phyloP scores from a whole-genome alignment of 2,888 invertebrate genomes.

The Beris morrisii region DNA sequence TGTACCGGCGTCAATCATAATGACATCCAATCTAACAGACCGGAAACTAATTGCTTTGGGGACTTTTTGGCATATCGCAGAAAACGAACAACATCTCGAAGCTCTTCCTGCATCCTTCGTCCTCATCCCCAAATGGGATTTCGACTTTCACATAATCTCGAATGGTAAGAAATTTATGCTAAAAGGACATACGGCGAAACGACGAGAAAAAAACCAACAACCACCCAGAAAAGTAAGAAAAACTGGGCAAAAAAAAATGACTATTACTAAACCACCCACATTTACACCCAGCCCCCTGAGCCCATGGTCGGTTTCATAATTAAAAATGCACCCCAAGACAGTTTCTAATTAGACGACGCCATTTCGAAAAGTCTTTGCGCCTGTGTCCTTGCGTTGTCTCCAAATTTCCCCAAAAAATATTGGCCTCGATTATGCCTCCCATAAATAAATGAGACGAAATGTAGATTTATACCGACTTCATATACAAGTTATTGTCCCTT shows the following conservation, averaged over 20 bases:
- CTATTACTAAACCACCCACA: constrained; percentile 8
- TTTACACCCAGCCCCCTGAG: not conserved
- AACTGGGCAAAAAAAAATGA: not conserved
- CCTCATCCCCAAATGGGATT: constrained; percentile 6
- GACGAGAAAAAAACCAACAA: too few species aligned
- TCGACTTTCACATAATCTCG: not conserved
- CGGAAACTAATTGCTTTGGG: constrained; percentile 33
- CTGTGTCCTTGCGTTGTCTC: constrained; percentile 3
- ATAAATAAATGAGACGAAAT: constrained; percentile 28
- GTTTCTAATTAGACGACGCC: constrained; percentile 28
- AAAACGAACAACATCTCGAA: constrained; percentile 7
- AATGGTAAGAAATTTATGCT: constrained; percentile 10
- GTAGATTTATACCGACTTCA: constrained; percentile 30
- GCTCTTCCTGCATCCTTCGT: not conserved
- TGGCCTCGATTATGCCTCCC: constrained; percentile 24
- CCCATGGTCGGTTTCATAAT: constrained; percentile 26
- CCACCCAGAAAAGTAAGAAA: not conserved
- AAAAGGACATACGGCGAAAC: not conserved
- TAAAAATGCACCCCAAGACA: constrained; percentile 32
- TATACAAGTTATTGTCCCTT: constrained; percentile 18
- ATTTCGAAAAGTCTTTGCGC: constrained; percentile 18
- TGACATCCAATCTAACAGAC: constrained; percentile 30
- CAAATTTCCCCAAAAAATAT: constrained; percentile 21
- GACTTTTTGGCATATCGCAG: constrained; percentile 17
- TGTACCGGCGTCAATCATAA: constrained; percentile 32